Percentiles rank a stretch among this genome's conserved stretches.
Conservation (phyloP, 2,888 invertebrate species). For the Gari tellinella region DNA sequence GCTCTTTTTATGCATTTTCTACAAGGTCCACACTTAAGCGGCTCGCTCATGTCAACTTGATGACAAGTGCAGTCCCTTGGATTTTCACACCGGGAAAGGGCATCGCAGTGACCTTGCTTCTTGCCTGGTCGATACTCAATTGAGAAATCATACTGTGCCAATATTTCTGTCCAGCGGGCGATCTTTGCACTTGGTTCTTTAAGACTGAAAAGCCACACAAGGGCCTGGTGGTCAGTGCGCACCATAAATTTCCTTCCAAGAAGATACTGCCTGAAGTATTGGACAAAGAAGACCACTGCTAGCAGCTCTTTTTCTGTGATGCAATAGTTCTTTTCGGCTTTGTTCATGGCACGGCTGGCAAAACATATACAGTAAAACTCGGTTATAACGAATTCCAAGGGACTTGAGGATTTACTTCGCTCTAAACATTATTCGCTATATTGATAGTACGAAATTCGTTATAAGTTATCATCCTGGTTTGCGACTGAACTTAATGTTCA, state of each 20-base stretch:
- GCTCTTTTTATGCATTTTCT: conserved; percentile 25
- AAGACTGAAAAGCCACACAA: conserved; percentile 11
- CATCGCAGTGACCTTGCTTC: conserved; percentile 27
- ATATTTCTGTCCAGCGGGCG: conserved; percentile 28
- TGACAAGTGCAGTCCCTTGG: conserved; percentile 22
- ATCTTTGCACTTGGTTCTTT: conserved; percentile 33
- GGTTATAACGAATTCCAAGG: too few species aligned
- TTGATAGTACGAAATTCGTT: too few species aligned
- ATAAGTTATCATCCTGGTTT: too few species aligned
- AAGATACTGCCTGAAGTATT: conserved; percentile 30
- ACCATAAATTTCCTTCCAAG: conserved; percentile 20
- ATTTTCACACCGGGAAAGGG: conserved; percentile 24
- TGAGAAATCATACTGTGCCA: conserved; percentile 22
- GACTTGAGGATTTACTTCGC: too few species aligned
- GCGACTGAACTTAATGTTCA: too few species aligned
- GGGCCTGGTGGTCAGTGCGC: conserved; percentile 24
- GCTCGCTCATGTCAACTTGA: conserved; percentile 17
- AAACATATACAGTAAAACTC: too few species aligned
- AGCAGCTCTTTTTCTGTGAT: conserved; percentile 22
- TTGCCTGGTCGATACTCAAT: conserved; percentile 29
- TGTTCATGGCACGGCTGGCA: too few species aligned
- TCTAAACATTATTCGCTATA: too few species aligned
- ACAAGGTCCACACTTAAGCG: conserved; percentile 23
- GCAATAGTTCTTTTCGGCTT: too few species aligned
- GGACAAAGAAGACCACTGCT: conserved; percentile 17